Evolutionary conservation across 2,113 vertebrate species (phyloP).

Genomic region (Trachemys scripta): DNA sequence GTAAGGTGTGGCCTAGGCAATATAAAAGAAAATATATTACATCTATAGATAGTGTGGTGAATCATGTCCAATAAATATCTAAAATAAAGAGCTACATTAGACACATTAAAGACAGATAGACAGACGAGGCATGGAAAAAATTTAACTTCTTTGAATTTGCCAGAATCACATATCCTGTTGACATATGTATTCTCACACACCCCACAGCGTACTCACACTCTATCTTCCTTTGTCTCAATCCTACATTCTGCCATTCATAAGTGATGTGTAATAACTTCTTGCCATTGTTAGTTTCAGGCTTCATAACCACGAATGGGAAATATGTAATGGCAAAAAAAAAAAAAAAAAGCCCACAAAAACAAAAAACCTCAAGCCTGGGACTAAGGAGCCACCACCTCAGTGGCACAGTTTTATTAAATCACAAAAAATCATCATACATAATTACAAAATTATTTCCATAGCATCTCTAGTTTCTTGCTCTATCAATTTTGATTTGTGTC

Average conservation of each 20-base stretch:
- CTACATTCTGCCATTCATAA: not conserved
- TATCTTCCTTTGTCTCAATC: not conserved
- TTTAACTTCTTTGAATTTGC: not conserved
- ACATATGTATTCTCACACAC: not conserved
- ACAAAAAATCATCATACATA: not conserved
- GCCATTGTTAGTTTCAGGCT: not conserved
- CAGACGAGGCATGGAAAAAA: not conserved
- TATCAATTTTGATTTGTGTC: not conserved
- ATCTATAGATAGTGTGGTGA: not conserved
- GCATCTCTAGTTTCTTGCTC: not conserved
- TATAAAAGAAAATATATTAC: slow-evolving; percentile 20
- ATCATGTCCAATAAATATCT: not conserved
- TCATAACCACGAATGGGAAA: not conserved
- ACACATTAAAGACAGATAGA: slow-evolving; percentile 25
- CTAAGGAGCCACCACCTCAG: not conserved
- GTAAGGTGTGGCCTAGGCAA: slow-evolving; percentile 39
- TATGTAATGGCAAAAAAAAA: slow-evolving; percentile 8
- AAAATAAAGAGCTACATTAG: not conserved
- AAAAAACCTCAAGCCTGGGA: not conserved
- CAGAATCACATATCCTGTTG: not conserved
- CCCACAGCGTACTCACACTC: rapidly evolving
- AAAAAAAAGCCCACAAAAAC: not conserved
- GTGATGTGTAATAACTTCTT: not conserved
- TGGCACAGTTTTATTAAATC: rapidly evolving
- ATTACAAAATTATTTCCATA: slow-evolving; percentile 1